Base-by-base conservation (phyloP, 2,113 vertebrate species). In the Boulengeromyrus knoepffleri region DNA sequence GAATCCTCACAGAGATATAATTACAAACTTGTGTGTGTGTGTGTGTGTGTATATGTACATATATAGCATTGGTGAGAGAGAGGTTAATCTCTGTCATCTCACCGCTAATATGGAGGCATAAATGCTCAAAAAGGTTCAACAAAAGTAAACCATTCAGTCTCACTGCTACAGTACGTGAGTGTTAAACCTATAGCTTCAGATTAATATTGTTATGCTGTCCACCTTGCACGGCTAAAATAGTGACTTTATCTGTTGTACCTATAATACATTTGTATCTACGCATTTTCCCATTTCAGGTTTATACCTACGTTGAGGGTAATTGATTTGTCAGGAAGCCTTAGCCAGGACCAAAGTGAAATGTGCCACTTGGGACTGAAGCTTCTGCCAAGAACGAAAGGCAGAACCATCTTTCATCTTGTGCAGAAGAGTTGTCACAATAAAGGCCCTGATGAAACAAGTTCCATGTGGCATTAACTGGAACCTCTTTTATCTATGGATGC, bases 341-440 rank as follows among this genome's bases (percentile, higher is more conserved):
- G 49, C 21, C 49, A 47, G 3, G 31, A 87, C 27, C 19, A 87
- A 53, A 56, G 8, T 53, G 27, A 6, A 87, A 56, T 36, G 85
- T 15, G 13, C 27, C 49, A 36, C 85, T 36, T 8, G 27, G 50
- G 49, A 87, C 85, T 87, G 50, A 50, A 2, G n/a, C 47, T 39
- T 87, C 49, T 36, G 49, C 85, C 85, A 87, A 87, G 27, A 53
- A 24, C 1, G 1, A 53, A 27, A n/a, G 83, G 39, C 15, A 56
- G n/a, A 36, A 17, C 85, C 85, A 39, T 87, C 91, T 91, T 39
- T 66, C 90, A 70, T 53, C 62, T 90, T 89, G 92, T 89, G 90
- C 83, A 70, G 10, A 90, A 27, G 21, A 86, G 83, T 56, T 87
- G 49, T 87, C 85, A 56, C 50, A 53, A 31, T 27, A 53, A 87